Base-by-base conservation (phyloP, 2,113 vertebrate genomes). In the Trematocara variabile region DNA sequence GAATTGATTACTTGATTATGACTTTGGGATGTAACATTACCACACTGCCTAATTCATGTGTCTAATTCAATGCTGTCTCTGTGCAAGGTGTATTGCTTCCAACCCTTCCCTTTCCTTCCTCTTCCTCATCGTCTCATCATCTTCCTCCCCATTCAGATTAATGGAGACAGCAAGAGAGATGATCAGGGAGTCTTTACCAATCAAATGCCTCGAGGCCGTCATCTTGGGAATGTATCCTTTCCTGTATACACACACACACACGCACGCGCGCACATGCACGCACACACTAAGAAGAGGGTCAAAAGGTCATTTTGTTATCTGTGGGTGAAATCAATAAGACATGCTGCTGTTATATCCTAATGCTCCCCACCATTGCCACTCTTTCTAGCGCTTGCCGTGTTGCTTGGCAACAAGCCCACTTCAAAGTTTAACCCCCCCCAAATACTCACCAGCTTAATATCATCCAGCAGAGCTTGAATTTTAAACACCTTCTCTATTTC, bases 151-250 rank as follows among this genome's bases (percentile, higher is more conserved):
- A 22, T 89, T 22, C 90, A 99, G 98, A 96, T 96, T 99, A 87
- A 99, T 99, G 98, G 98, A 99, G 94, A 98, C 97, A 1, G 98
- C 98, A 11, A 97, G 95, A 95, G 98, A 99, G 96, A 94, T 95
- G 98, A 98, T 97, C 93, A 96, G 98, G 46, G 98, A 99, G 93
- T 98, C 98, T 83, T 95, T 99, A 89, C 98, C 98, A 83, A 99
- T 99, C 95, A 99, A 99, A 97, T 99, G 98, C 95, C 98, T 99
- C 68, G 98, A 99, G 95, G 98, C 98, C 14, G 98, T 99, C 92
- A 99, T 99, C 95, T 93, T 99, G 95, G 98, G 98, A 93, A 97
- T 99, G 98, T 99, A 99, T 99, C 98, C 97, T 99, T 97, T 91
- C n/a, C 52, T 30, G 68, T 18, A 44, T 28, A 53, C 0, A 77